Evolutionary conservation across 2,888 invertebrate species (phyloP), one percentile per base, ranked within the genome.

Genomic region (Zaprionus lineosus): DNA sequence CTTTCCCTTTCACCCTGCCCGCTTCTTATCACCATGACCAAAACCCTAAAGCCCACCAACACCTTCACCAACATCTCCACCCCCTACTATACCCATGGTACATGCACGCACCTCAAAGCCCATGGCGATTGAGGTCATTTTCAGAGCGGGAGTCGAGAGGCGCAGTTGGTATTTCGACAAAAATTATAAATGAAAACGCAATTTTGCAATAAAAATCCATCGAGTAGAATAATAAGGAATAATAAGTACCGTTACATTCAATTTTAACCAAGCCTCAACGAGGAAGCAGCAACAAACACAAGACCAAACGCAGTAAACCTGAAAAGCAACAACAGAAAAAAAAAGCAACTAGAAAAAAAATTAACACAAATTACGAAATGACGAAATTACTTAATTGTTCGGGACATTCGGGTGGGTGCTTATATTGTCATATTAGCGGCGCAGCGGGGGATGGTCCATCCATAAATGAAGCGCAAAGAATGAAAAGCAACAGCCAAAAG

Each of bases 181-280:
- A 63, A 65, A 74, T 74, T 65, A 52, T 55, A 58, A 73, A 74
- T 67, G 64, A 55, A 76, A 79, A 79, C 79, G 79, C 79, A 78
- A 79, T 74, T 79, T 79, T 64, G 79, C 79, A 74, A 79, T 79
- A 79, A 79, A 79, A 79, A 76, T 47, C 71, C 74, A 74, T 73
- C 73, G 73, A 63, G 55, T 36, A 50, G 37, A 63, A 48, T 58
- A 61, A 62, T 67, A 41, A 47, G 24, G 34, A 59, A 44, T 55
- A 61, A 62, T 62, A 40, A 57, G 37, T 40, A 14, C 2, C 37
- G 51, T 7, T 14, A 11, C 29, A 7, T 46, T 40, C 12, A 36
- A 15, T 14, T 44, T 26, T 9, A 44, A 34, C 44, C 55, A 55
- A 48, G 65, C 65, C 72, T 47, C n/a, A 9, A 53, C 67, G 58